phyloP scores from a whole-genome alignment of 2,797 vertebrate species.

The Odontamblyopus rebecca region DNA sequence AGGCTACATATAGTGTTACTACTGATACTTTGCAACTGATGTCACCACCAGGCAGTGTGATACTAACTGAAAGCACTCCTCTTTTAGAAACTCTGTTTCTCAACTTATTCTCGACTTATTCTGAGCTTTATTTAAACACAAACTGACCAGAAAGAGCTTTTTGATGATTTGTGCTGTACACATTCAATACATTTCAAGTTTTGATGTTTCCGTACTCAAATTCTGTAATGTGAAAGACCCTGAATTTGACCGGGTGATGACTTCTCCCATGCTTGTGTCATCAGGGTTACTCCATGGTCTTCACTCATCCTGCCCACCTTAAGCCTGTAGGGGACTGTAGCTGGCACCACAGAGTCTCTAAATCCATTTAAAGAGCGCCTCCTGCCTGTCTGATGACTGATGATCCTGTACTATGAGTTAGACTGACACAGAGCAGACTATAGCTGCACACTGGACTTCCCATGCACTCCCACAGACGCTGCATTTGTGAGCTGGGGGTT shows the following conservation, averaged over 20 bases:
- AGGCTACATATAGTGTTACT: not conserved
- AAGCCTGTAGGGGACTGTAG: conserved; percentile 43
- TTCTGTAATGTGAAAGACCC: not conserved
- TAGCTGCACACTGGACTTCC: conserved; percentile 45
- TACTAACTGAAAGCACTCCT: too few relatives aligned
- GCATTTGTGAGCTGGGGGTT: conserved; percentile 54
- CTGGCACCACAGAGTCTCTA: conserved; percentile 51
- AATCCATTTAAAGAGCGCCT: conserved; percentile 65
- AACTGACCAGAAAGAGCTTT: too few relatives aligned
- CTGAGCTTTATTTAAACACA: too few relatives aligned
- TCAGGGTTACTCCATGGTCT: conserved; percentile 46
- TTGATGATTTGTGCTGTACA: too few relatives aligned
- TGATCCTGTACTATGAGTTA: conserved; percentile 62
- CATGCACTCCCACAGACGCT: conserved; percentile 63
- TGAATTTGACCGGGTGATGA: conserved; percentile 41
- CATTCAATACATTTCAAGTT: too few relatives aligned
- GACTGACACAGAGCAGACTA: conserved; percentile 55
- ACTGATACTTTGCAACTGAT: too few relatives aligned
- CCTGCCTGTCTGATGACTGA: conserved; percentile 62
- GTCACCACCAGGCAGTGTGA: too few relatives aligned
- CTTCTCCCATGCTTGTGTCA: conserved; percentile 56
- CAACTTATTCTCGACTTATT: too few relatives aligned
- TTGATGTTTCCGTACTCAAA: not conserved
- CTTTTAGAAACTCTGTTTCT: too few relatives aligned
- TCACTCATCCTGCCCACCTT: conserved; percentile 27